Percentiles rank a stretch among this genome's conserved stretches.
These are phyloP conservation scores for Tapirus indicus DNA, from an alignment of 2,797 vertebrate species.

Conservation along the genomic window DNA sequence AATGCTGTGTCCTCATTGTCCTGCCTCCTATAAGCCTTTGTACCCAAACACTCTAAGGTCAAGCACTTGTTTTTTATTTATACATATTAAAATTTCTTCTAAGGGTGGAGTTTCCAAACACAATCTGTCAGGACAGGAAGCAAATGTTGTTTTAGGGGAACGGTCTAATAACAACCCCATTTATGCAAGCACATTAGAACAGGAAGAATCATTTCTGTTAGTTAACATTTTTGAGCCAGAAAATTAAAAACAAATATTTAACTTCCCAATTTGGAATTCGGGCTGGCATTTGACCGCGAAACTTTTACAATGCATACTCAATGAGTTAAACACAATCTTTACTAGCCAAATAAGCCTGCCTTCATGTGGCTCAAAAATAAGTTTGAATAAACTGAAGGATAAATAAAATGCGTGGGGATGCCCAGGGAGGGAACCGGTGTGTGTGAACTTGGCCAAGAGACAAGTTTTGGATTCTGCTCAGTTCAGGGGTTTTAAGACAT, in stretches of 20 bases:
- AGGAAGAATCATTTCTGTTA: slow-evolving; percentile 80
- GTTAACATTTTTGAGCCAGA: slow-evolving; percentile 88
- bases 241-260: slow-evolving; percentile 93
- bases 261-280: slow-evolving; percentile 84
- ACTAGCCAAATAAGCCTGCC: slow-evolving; percentile 59
- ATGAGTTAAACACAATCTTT: slow-evolving; percentile 59
- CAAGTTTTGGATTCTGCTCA: not conserved
- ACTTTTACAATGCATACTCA: slow-evolving; percentile 83
- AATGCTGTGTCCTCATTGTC: not conserved
- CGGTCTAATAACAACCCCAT: slow-evolving; percentile 74
- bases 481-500: not conserved
- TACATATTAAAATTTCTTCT: slow-evolving; percentile 41
- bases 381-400: slow-evolving; percentile 47
- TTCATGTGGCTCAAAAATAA: slow-evolving; percentile 61
- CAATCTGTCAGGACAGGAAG: slow-evolving; percentile 57
- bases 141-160: slow-evolving; percentile 80
- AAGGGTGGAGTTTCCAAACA: slow-evolving; percentile 65
- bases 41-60: not conserved
- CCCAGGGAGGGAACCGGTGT: not conserved
- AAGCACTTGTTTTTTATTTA: slow-evolving; percentile 26
- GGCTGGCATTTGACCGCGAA: slow-evolving; percentile 71
- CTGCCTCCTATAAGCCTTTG: slow-evolving; percentile 5
- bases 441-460: slow-evolving; percentile 37
- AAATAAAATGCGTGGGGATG: slow-evolving; percentile 34
- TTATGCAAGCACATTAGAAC: slow-evolving; percentile 81